These are phyloP conservation scores for Hyperoplus lanceolatus DNA, from an alignment of 2,797 vertebrate genomes.

Conservation along the genomic window DNA sequence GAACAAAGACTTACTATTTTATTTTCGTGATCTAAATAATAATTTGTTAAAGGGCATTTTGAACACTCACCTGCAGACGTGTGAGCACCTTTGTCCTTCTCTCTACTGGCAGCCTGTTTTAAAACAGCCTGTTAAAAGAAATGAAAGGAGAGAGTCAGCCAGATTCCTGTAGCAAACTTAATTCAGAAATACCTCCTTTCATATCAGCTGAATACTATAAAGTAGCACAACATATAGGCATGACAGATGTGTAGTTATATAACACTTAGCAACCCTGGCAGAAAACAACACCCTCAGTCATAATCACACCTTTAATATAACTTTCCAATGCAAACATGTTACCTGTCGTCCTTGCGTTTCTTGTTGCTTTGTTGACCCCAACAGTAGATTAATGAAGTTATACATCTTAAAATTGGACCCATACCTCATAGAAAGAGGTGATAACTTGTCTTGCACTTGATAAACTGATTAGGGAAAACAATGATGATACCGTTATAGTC, in stretches of 20 bases:
- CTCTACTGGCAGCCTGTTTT: constrained; percentile 68
- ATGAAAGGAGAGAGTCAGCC: constrained; percentile 46
- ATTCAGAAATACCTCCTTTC: constrained; percentile 36
- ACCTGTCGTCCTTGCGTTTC: neutral
- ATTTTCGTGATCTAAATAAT: neutral
- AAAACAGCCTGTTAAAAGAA: constrained; percentile 80
- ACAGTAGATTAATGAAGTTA: neutral
- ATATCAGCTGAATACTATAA: constrained; percentile 41
- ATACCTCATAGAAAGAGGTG: too few species aligned
- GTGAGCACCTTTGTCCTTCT: constrained; percentile 64
- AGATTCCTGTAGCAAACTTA: constrained; percentile 33
- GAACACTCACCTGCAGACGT: constrained; percentile 75
- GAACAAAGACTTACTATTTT: neutral
- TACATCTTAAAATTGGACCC: neutral
- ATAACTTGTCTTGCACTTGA: too few species aligned
- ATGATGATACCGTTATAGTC: too few species aligned
- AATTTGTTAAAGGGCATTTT: neutral
- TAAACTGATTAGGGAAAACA: too few species aligned
- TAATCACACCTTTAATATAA: constrained; percentile 55
- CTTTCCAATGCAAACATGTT: neutral
- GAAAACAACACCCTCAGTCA: too few species aligned
- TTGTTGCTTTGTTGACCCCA: neutral
- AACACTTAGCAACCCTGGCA: constrained; percentile 49
- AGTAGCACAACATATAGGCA: constrained; percentile 59
- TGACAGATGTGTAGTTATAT: constrained; percentile 66